Evolutionary conservation across 1,140 invertebrate genomes (phyloP).

Genomic region (Diuraphis noxia): DNA sequence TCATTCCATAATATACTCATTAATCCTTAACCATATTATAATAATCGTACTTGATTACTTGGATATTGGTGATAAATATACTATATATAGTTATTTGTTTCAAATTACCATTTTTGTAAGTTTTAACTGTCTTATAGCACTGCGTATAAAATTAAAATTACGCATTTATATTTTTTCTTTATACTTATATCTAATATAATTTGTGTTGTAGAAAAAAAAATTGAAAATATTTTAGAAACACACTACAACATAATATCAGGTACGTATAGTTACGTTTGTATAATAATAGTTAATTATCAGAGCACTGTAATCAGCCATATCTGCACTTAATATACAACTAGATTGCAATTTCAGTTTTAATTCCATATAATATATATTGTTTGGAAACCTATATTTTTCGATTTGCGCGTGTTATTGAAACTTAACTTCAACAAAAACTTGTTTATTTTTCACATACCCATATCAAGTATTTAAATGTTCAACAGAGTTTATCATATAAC

Average conservation of each 20-base stretch:
- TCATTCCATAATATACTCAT: background rate
- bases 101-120: background rate
- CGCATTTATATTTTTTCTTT: no score
- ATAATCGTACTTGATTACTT: background rate
- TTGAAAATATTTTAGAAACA: background rate
- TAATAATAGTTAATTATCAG: background rate
- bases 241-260: background rate
- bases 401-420: background rate
- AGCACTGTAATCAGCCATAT: background rate
- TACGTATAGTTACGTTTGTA: background rate
- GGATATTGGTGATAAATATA: background rate
- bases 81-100: background rate
- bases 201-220: background rate
- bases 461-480: background rate
- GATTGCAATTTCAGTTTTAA: background rate
- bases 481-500: background rate
- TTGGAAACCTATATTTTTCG: background rate
- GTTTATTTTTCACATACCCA: background rate
- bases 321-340: background rate
- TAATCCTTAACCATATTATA: background rate
- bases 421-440: background rate
- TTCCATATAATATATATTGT: background rate
- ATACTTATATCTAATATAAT: background rate
- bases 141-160: no score
- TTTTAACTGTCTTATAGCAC: no score